phyloP scores from a whole-genome alignment of 2,797 vertebrate species.

The Sebastes trivittatus region DNA sequence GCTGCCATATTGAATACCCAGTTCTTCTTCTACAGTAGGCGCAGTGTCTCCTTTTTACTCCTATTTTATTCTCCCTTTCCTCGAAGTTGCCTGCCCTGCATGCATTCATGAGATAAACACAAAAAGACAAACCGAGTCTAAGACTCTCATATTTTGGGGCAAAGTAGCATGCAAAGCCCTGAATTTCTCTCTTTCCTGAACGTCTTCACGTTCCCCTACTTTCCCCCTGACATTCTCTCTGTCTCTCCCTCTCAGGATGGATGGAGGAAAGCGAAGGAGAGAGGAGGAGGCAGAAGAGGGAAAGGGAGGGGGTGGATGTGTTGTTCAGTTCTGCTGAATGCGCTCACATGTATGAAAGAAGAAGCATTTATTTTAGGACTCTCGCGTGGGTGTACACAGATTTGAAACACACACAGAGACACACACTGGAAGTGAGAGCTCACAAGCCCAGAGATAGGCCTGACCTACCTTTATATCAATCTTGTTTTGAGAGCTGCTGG shows the following conservation, averaged over 20 bases:
- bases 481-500: constrained; percentile 65
- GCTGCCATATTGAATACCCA: not conserved
- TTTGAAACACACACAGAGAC: constrained; percentile 58
- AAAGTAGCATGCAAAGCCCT: not conserved
- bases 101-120: constrained; percentile 8
- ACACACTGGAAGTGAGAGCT: constrained; percentile 49
- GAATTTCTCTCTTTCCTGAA: not conserved
- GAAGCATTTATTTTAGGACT: constrained; percentile 84
- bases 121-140: not conserved
- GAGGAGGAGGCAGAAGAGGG: constrained; percentile 46
- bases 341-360: constrained; percentile 82
- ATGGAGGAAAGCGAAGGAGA: constrained; percentile 45
- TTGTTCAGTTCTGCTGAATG: constrained; percentile 78
- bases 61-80: constrained; percentile 5
- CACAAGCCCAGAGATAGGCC: constrained; percentile 56
- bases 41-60: not conserved
- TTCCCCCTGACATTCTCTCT: constrained; percentile 28
- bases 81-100: not conserved
- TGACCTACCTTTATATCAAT: constrained; percentile 75
- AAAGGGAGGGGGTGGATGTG: constrained; percentile 66
- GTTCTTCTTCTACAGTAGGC: not conserved
- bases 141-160: not conserved
- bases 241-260: constrained; percentile 41
- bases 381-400: constrained; percentile 76
- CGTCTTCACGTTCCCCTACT: constrained; percentile 2